phyloP scores from a whole-genome alignment of 2,797 vertebrate genomes.

The Triplophysa yarkandensis region DNA sequence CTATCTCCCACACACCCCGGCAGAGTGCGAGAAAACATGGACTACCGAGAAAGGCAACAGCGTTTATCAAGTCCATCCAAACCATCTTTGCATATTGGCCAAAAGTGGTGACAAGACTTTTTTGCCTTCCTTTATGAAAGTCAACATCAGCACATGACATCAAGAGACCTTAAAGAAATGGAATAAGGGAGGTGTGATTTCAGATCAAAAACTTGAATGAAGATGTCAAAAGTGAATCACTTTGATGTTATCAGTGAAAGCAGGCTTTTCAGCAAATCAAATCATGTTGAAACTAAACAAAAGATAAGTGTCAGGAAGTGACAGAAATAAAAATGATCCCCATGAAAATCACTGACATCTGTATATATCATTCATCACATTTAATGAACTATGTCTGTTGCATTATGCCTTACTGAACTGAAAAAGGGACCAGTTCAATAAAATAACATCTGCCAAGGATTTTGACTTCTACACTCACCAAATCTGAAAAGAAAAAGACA shows the following conservation, averaged over 20 bases:
- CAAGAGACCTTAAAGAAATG: no score
- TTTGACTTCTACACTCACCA: no score
- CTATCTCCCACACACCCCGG: no score
- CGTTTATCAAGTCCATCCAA: not conserved
- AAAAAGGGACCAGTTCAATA: not conserved
- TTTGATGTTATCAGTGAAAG: constrained; percentile 28
- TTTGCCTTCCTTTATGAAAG: constrained; percentile 1
- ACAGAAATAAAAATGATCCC: not conserved
- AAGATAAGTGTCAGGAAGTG: not conserved
- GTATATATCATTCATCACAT: not conserved
- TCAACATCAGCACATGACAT: not conserved
- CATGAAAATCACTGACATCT: constrained; percentile 7
- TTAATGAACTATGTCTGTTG: not conserved
- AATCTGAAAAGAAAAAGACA: not conserved
- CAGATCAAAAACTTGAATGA: constrained; percentile 1
- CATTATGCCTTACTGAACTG: not conserved
- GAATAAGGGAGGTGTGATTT: not conserved
- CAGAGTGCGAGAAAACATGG: no score
- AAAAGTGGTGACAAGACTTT: not conserved
- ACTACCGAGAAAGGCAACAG: not conserved
- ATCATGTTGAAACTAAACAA: constrained; percentile 15
- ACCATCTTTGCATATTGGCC: not conserved
- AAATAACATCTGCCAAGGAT: no score
- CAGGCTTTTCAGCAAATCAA: not conserved
- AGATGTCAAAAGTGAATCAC: not conserved